Conservation (phyloP, 2,797 vertebrate genomes). For the Echiichthys vipera region DNA sequence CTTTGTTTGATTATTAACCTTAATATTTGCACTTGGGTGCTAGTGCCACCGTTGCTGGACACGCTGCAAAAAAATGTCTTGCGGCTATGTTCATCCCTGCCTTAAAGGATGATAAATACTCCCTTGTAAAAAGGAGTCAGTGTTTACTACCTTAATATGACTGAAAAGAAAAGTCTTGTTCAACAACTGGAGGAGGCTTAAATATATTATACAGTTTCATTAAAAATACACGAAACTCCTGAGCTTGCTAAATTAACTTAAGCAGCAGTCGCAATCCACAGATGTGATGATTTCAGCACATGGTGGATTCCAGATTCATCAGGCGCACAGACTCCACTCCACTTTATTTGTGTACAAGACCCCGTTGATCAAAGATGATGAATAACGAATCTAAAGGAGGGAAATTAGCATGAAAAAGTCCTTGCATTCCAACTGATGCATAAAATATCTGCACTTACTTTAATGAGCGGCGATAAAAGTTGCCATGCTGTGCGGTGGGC, state of each 20-base stretch:
- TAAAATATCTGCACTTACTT: constrained; percentile 82
- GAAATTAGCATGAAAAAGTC: constrained; percentile 80
- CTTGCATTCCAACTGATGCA: constrained; percentile 76
- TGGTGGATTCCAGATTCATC: constrained; percentile 49
- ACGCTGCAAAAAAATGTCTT: too few species aligned
- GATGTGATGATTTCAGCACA: constrained; percentile 65
- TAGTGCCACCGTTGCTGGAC: too few species aligned
- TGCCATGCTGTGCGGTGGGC: constrained; percentile 55
- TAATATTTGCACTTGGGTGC: too few species aligned
- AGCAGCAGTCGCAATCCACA: constrained; percentile 30
- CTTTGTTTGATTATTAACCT: too few species aligned
- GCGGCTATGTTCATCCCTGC: too few species aligned
- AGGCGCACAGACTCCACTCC: constrained; percentile 40
- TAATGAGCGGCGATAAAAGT: constrained; percentile 81
- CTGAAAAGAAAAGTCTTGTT: constrained; percentile 24
- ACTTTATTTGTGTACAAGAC: constrained; percentile 60
- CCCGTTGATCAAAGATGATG: constrained; percentile 74
- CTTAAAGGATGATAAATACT: constrained; percentile 46
- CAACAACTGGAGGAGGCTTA: constrained; percentile 26
- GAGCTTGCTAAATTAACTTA: constrained; percentile 55
- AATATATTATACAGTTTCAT: constrained; percentile 34
- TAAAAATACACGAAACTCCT: constrained; percentile 53
- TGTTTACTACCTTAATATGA: constrained; percentile 26
- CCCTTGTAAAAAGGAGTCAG: constrained; percentile 9
- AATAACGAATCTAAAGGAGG: constrained; percentile 72